phyloP scores from a whole-genome alignment of 2,888 invertebrate genomes.

The Acleris cristana region DNA sequence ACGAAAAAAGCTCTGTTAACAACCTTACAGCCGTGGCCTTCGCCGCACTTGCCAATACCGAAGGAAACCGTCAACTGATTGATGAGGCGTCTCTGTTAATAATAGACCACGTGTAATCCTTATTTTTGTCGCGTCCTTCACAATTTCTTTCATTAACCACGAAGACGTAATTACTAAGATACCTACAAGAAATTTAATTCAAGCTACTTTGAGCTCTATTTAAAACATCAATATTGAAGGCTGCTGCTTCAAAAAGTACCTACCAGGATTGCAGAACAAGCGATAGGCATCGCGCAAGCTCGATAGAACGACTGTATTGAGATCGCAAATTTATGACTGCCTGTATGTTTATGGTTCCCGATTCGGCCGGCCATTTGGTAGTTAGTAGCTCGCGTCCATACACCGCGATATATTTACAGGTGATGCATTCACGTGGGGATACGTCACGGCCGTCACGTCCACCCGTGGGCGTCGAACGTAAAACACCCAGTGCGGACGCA shows the following conservation, averaged over 20 bases:
- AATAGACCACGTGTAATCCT: constrained; percentile 58
- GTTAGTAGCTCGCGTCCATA: constrained; percentile 18
- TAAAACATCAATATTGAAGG: no score
- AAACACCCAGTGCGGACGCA: constrained; percentile 74
- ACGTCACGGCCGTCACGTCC: constrained; percentile 25
- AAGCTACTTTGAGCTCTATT: no score
- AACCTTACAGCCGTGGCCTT: constrained; percentile 48
- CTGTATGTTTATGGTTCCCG: no score
- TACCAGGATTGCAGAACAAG: no score
- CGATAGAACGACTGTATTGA: no score
- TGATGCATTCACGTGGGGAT: constrained; percentile 64
- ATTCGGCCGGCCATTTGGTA: constrained; percentile 2
- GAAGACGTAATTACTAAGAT: no score
- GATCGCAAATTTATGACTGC: no score
- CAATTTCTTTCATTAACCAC: background rate
- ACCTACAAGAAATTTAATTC: background rate
- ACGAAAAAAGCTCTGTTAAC: background rate
- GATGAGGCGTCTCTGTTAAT: constrained; percentile 62
- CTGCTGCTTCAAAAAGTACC: no score
- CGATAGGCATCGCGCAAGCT: no score
- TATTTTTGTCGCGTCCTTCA: constrained; percentile 56
- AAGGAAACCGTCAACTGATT: constrained; percentile 66
- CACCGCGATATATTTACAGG: constrained; percentile 67
- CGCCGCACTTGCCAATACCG: constrained; percentile 62
- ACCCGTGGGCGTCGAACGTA: constrained; percentile 62